Percentiles rank a stretch among this genome's conserved stretches.
phyloP scores from a whole-genome alignment of 2,113 vertebrate species.

The Sciurus niger region DNA sequence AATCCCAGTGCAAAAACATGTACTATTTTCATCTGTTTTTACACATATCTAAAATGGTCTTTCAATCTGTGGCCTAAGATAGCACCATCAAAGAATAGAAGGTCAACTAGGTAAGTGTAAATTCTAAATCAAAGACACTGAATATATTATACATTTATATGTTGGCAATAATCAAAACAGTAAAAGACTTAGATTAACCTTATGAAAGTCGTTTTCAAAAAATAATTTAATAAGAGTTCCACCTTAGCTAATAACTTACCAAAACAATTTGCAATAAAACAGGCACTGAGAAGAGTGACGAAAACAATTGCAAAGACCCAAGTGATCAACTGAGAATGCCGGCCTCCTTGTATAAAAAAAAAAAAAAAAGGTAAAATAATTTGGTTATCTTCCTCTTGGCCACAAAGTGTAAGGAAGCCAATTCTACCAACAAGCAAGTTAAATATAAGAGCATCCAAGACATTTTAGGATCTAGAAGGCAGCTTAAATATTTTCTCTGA shows the following conservation, averaged over 20 bases:
- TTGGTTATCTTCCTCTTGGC: not conserved
- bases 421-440: not conserved
- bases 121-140: not conserved
- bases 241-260: constrained; percentile 62
- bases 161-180: not conserved
- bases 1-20: not conserved
- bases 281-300: constrained; percentile 64
- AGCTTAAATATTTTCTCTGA: constrained; percentile 6
- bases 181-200: not conserved
- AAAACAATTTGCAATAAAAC: constrained; percentile 64
- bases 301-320: constrained; percentile 34
- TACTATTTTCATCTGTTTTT: not conserved
- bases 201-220: not conserved
- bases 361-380: not conserved
- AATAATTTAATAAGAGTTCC: not conserved
- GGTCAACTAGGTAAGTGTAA: not conserved
- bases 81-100: not conserved
- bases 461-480: not conserved
- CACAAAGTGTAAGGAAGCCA: not conserved
- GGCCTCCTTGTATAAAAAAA: not conserved
- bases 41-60: not conserved
- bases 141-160: not conserved
- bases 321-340: not conserved
- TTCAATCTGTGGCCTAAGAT: not conserved
- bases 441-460: not conserved